These are phyloP conservation scores for Drosophila mettleri DNA, from an alignment of 2,888 invertebrate genomes.

Conservation along the genomic window DNA sequence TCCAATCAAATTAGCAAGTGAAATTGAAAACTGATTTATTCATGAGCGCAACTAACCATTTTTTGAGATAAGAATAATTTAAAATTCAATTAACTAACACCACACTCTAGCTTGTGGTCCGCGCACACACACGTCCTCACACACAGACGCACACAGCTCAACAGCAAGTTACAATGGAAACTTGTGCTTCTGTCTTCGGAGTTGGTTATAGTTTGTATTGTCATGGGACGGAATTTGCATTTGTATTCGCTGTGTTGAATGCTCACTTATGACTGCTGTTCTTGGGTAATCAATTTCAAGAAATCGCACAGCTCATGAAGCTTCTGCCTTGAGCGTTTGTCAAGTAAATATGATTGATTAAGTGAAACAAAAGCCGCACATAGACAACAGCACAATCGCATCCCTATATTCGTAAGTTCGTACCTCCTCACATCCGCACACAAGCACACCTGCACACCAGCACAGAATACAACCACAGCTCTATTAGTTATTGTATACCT, in stretches of 20 bases:
- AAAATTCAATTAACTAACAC: constrained; percentile 74
- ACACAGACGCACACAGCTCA: constrained; percentile 20
- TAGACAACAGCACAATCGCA: constrained; percentile 15
- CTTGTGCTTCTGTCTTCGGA: constrained; percentile 28
- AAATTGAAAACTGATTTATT: constrained; percentile 78
- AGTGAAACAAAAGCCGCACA: constrained; percentile 63
- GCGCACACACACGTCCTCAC: constrained; percentile 7
- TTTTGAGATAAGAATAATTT: constrained; percentile 66
- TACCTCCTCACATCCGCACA: constrained; percentile 3
- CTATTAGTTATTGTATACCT: constrained; percentile 45
- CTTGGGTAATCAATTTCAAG: constrained; percentile 38
- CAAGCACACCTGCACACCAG: constrained; percentile 18
- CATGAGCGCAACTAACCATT: constrained; percentile 67
- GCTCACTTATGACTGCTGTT: constrained; percentile 40
- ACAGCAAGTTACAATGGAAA: constrained; percentile 36
- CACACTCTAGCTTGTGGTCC: constrained; percentile 9
- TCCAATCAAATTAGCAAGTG: constrained; percentile 76
- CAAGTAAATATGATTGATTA: constrained; percentile 68
- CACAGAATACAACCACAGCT: constrained; percentile 44
- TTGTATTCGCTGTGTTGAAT: constrained; percentile 17
- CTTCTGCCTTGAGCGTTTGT: constrained; percentile 59
- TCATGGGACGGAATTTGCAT: constrained; percentile 37
- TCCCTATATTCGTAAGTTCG: neutral
- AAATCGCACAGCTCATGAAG: constrained; percentile 29
- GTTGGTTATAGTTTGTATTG: constrained; percentile 40